Base-by-base conservation (phyloP, 2,888 invertebrate genomes). In the Lithophane semibrunnea region DNA sequence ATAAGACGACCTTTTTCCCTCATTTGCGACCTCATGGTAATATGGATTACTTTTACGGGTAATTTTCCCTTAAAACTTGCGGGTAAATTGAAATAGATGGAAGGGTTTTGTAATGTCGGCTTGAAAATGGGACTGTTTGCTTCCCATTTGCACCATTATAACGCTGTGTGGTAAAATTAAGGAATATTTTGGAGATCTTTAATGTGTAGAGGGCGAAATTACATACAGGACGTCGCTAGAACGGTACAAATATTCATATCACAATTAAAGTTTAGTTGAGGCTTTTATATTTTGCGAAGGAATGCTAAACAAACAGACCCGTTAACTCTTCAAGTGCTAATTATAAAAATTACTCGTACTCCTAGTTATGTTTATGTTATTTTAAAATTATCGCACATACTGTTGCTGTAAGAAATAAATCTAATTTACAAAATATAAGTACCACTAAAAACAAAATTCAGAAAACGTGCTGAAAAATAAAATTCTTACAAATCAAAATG, bases 21-120 rank as follows among this genome's bases (percentile, higher is more conserved):
- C 79, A 87, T 87, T 86, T 83, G 79, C 63, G 75, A 69, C 77
- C 78, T 73, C 79, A 74, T 86, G 83, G 81, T 84, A 84, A 87
- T 88, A 83, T 75, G 88, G 83, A 88, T 88, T 88, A 88, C 88
- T 84, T 84, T 86, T 83, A 87, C 76, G 80, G 75, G 81, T 83
- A 84, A 86, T 82, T 78, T 83, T 82, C 84, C 68, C 73, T 66
- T 80, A 84, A 88, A 88, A 86, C 77, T 88, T 84, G 86, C 67
- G 82, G 79, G 65, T 77, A 87, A 88, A 88, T 88, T 87, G 84
- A 88, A 87, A 88, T 87, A 86, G 80, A 88, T 80, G 87, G 81
- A 65, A 76, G 83, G 85, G 77, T 77, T 75, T 71, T 85, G 82
- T 84, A 73, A 77, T 83, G 80, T 79, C 75, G 56, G 75, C 80